phyloP scores from a whole-genome alignment of 2,888 invertebrate species.

The Cordilura impudica region DNA sequence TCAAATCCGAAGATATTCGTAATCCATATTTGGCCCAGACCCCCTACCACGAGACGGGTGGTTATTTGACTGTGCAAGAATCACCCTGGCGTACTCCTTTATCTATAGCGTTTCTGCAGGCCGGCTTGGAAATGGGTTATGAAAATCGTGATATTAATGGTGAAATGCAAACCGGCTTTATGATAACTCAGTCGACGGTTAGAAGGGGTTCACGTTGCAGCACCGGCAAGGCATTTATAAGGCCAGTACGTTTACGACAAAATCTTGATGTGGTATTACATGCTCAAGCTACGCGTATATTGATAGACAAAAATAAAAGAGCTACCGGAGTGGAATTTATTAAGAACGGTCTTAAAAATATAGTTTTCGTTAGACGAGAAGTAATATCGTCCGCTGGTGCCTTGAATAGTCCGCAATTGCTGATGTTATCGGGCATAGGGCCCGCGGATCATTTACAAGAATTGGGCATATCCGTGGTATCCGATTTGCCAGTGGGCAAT shows the following conservation, averaged over 20 bases:
- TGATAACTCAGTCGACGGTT: conserved; percentile 91
- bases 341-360: conserved; percentile 82
- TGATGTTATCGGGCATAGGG: conserved; percentile 94
- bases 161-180: conserved; percentile 89
- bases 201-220: conserved; percentile 91
- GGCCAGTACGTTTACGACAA: conserved; percentile 86
- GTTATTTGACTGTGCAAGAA: conserved; percentile 90
- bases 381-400: conserved; percentile 92
- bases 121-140: conserved; percentile 89
- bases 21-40: conserved; percentile 88
- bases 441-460: conserved; percentile 86
- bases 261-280: conserved; percentile 90
- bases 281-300: conserved; percentile 86
- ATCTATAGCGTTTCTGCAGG: conserved; percentile 89
- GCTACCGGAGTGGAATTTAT: conserved; percentile 88
- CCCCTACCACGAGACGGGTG: conserved; percentile 87
- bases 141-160: conserved; percentile 90
- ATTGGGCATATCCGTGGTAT: conserved; percentile 85
- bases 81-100: conserved; percentile 90
- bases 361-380: conserved; percentile 87
- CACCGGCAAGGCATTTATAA: conserved; percentile 91
- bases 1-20: conserved; percentile 92
- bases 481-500: conserved; percentile 88
- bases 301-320: conserved; percentile 85
- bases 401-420: conserved; percentile 90